Percentiles rank a stretch among this genome's conserved stretches.
Evolutionary conservation across 1,140 invertebrate species (phyloP).

Genomic region (Caenorhabditis latens): DNA sequence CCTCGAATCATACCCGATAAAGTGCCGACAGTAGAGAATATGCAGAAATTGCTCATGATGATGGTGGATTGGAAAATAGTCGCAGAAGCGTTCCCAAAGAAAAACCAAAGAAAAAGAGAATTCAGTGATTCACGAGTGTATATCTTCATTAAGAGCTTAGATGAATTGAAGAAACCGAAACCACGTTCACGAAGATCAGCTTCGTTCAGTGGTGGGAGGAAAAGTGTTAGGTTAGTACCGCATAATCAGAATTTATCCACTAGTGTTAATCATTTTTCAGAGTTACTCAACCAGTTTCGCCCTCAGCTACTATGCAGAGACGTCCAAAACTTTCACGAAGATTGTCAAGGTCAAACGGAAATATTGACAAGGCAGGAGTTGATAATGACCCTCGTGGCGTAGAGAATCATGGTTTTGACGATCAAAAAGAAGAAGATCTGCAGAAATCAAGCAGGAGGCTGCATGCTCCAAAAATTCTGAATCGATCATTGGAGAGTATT

Average conservation of each 20-base stretch:
- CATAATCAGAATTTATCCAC: not conserved
- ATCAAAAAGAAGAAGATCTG: conserved; percentile 13
- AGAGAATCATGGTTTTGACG: conserved; percentile 22
- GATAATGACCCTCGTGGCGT: not conserved
- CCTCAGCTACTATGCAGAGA: not conserved
- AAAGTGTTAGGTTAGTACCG: not conserved
- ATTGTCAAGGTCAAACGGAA: not conserved
- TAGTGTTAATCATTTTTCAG: not conserved
- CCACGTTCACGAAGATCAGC: conserved; percentile 1
- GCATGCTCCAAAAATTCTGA: conserved; percentile 11
- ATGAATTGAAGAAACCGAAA: conserved; percentile 36
- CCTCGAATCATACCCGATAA: not conserved
- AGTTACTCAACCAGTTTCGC: not conserved
- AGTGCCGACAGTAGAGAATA: not conserved
- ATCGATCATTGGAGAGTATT: conserved; percentile 25
- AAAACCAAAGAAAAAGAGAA: not conserved
- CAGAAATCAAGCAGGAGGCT: not conserved
- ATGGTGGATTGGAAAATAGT: conserved; percentile 27
- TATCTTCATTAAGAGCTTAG: conserved; percentile 7
- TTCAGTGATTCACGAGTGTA: conserved; percentile 20
- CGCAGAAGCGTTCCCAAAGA: conserved; percentile 32
- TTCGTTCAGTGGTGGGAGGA: conserved; percentile 12
- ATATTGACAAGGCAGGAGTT: not conserved
- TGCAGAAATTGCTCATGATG: not conserved
- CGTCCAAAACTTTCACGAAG: not conserved